These are phyloP conservation scores for Halictus quadricinctus DNA, from an alignment of 2,888 invertebrate species.

Conservation along the genomic window DNA sequence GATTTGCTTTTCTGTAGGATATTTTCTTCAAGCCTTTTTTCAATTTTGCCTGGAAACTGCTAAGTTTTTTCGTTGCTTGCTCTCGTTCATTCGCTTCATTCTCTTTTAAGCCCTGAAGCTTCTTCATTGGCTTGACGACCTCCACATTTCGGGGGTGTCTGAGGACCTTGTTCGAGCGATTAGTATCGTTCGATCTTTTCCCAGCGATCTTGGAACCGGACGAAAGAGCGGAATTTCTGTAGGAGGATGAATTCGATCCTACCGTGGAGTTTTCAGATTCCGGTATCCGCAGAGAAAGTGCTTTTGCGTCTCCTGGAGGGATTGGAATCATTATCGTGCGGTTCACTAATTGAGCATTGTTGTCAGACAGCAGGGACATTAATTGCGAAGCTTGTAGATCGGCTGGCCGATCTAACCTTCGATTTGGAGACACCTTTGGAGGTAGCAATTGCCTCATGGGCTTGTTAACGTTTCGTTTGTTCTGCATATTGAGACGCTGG, in stretches of 20 bases:
- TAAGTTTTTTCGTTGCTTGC: constrained; percentile 42
- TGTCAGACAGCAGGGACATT: not conserved
- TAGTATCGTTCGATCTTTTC: not conserved
- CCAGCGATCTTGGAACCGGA: not conserved
- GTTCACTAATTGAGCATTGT: constrained; percentile 25
- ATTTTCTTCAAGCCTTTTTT: constrained; percentile 63
- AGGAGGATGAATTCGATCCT: constrained; percentile 15
- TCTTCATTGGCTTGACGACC: constrained; percentile 7
- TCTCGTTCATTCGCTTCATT: not conserved
- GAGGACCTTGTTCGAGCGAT: not conserved
- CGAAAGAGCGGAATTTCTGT: not conserved
- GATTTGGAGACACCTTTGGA: not conserved
- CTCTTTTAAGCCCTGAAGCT: not conserved
- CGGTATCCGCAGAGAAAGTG: constrained; percentile 29
- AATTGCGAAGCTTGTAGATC: constrained; percentile 23
- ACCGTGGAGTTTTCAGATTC: not conserved
- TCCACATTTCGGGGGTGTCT: constrained; percentile 15
- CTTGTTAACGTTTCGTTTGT: not conserved
- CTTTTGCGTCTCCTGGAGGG: constrained; percentile 36
- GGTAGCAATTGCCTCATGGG: not conserved
- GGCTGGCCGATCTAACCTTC: constrained; percentile 35
- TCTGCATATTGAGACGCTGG: constrained; percentile 25
- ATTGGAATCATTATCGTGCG: constrained; percentile 36
- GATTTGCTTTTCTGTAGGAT: constrained; percentile 39
- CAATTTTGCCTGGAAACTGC: constrained; percentile 63